These are phyloP conservation scores for Pteria penguin DNA, from an alignment of 2,888 invertebrate species.

Conservation along the genomic window DNA sequence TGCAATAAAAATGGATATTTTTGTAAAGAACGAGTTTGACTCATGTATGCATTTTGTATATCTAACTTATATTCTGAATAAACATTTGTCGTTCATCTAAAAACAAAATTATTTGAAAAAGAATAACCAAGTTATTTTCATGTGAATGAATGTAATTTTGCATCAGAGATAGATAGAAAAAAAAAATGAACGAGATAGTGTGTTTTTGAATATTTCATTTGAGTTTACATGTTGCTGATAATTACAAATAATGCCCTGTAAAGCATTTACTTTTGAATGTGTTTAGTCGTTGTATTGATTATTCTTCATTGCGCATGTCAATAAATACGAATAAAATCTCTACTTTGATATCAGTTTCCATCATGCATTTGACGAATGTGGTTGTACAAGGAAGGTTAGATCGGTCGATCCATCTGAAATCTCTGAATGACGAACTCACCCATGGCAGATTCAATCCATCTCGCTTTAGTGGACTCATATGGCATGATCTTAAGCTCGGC, in stretches of 20 bases:
- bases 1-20: neutral
- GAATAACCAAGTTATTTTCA: neutral
- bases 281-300: no score
- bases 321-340: neutral
- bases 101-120: neutral
- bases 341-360: neutral
- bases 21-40: no score
- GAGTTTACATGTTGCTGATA: no score
- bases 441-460: neutral
- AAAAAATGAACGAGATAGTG: no score
- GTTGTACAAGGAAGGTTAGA: neutral
- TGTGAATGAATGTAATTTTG: neutral
- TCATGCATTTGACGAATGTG: neutral
- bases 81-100: neutral
- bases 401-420: neutral
- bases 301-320: no score
- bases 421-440: neutral
- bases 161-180: no score
- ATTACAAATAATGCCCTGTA: no score
- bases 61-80: neutral
- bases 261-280: no score
- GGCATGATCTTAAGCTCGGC: neutral
- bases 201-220: no score
- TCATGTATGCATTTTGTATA: neutral
- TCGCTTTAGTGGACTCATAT: neutral